These are phyloP conservation scores for Nemoura dubitans DNA, from an alignment of 2,888 invertebrate genomes.

Conservation along the genomic window DNA sequence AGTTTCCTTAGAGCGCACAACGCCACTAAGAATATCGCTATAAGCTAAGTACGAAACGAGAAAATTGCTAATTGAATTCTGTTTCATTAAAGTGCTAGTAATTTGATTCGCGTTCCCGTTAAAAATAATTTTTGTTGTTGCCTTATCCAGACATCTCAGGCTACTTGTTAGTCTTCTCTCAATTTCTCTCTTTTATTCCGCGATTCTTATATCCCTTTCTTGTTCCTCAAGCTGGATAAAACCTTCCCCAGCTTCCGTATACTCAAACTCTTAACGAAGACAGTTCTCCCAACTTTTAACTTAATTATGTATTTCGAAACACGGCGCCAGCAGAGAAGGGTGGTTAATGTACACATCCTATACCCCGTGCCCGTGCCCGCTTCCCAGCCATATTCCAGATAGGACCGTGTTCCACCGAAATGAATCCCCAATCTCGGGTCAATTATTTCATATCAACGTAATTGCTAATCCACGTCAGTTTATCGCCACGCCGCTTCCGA, in stretches of 20 bases:
- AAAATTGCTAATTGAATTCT: conserved; percentile 51
- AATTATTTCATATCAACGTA: not conserved
- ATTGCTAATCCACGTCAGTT: not conserved
- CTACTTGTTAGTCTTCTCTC: conserved; percentile 29
- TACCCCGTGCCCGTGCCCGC: not conserved
- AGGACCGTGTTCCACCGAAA: not conserved
- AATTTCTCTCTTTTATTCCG: conserved; percentile 34
- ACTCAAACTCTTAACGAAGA: conserved; percentile 9
- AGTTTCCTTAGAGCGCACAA: conserved; percentile 31
- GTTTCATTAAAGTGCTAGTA: conserved; percentile 51
- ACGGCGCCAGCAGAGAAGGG: conserved; percentile 25
- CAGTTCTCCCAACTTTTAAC: conserved; percentile 34
- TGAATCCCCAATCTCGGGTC: not conserved
- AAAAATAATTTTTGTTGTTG: conserved; percentile 41
- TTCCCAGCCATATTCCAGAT: no score
- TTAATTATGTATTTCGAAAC: conserved; percentile 46
- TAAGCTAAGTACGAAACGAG: conserved; percentile 46
- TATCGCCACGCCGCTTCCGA: not conserved
- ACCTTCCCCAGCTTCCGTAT: conserved; percentile 15
- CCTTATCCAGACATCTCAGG: conserved; percentile 15
- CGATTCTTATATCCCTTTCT: conserved; percentile 8
- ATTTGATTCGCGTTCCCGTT: conserved; percentile 50
- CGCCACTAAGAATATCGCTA: conserved; percentile 17
- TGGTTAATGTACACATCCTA: conserved; percentile 3
- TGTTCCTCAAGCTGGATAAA: not conserved